phyloP scores from a whole-genome alignment of 1,140 invertebrate species.

The Cepaea nemoralis region DNA sequence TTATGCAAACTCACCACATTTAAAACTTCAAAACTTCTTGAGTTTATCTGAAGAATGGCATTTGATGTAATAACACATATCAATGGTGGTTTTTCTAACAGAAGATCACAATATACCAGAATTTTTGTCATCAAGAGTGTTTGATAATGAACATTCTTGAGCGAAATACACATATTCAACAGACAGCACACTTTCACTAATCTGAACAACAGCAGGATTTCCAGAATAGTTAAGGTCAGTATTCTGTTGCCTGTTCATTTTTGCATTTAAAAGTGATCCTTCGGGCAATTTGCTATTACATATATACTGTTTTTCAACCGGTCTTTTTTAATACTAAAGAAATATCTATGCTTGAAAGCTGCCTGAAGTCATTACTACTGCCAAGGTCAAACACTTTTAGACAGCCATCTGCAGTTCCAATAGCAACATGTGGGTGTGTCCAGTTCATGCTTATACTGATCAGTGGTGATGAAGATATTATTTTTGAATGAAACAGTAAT shows the following conservation, averaged over 20 bases:
- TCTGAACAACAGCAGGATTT: slow-evolving; percentile 1
- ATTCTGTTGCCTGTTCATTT: neutral
- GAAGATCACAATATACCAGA: slow-evolving; percentile 41
- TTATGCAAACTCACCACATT: slow-evolving; percentile 40
- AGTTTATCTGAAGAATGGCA: slow-evolving; percentile 61
- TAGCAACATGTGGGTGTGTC: slow-evolving; percentile 57
- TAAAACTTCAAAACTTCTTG: slow-evolving; percentile 59
- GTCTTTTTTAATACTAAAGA: slow-evolving; percentile 1
- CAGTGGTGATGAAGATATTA: slow-evolving; percentile 64
- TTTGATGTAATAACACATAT: slow-evolving; percentile 63
- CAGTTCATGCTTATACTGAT: slow-evolving; percentile 65
- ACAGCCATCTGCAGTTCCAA: slow-evolving; percentile 66
- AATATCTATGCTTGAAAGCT: slow-evolving; percentile 62
- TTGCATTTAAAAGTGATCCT: neutral
- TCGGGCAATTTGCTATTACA: neutral
- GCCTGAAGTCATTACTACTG: slow-evolving; percentile 67
- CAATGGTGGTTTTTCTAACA: slow-evolving; percentile 54
- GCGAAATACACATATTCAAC: slow-evolving; percentile 36
- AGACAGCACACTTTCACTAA: slow-evolving; percentile 49
- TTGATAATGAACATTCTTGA: neutral
- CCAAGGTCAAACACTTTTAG: slow-evolving; percentile 66
- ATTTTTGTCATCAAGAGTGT: neutral
- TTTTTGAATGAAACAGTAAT: slow-evolving; percentile 64
- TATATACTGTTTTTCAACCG: neutral
- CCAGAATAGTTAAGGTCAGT: slow-evolving; percentile 21